phyloP scores from a whole-genome alignment of 2,113 vertebrate genomes.

The Phrynocephalus versicolor region DNA sequence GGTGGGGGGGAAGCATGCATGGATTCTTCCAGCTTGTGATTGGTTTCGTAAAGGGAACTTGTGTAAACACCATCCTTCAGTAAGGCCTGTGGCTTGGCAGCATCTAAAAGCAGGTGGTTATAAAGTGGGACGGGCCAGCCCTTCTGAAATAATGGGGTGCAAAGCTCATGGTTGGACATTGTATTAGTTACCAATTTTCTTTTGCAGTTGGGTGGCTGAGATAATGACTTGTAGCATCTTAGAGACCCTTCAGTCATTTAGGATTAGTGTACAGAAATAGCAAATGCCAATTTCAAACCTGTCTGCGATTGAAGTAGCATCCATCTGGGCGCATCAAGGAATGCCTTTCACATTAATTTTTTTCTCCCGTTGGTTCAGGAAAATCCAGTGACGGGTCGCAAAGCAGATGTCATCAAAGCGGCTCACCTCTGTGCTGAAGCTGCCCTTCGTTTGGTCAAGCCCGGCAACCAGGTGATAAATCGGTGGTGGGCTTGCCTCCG shows the following conservation, averaged over 20 bases:
- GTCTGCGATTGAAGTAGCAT: neutral
- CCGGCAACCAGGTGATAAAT: constrained; percentile 92
- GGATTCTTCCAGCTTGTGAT: no score
- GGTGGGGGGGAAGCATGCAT: no score
- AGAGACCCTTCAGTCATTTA: neutral
- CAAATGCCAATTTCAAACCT: neutral
- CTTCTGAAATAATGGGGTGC: neutral
- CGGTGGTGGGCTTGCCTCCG: accelerated
- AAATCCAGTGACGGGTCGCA: constrained; percentile 87
- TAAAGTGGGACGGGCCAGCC: no score
- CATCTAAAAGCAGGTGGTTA: neutral
- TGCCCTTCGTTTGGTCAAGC: constrained; percentile 93
- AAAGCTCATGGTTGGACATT: neutral
- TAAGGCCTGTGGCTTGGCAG: neutral
- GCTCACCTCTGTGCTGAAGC: constrained; percentile 96
- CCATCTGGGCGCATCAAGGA: neutral
- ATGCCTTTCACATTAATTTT: neutral
- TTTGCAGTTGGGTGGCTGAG: neutral
- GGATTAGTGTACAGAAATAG: neutral
- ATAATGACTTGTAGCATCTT: neutral
- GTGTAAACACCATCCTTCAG: neutral
- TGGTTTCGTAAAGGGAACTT: neutral
- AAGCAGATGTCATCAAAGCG: constrained; percentile 93
- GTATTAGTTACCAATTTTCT: neutral
- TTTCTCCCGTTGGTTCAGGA: constrained; percentile 74